Conservation (phyloP, 2,888 invertebrate genomes). For the Silvanus unidentatus region DNA sequence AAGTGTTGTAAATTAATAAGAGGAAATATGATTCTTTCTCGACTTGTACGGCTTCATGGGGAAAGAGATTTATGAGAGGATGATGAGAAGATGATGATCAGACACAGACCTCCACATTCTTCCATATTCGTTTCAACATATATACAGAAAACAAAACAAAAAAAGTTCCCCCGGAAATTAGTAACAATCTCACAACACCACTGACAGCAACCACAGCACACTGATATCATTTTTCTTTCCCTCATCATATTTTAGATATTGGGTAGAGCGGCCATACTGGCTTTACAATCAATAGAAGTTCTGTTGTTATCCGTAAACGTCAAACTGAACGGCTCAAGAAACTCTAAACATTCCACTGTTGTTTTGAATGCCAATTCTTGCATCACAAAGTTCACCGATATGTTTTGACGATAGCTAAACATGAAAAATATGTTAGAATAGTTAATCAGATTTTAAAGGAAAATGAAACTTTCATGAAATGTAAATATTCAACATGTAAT, state of each 20-base stretch:
- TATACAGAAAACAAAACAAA: too few relatives aligned
- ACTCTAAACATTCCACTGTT: constrained; percentile 77
- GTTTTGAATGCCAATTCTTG: constrained; percentile 85
- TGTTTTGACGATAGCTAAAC: constrained; percentile 87
- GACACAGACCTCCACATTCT: too few relatives aligned
- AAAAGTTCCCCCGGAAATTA: too few relatives aligned
- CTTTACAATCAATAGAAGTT: constrained; percentile 86
- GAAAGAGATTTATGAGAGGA: too few relatives aligned
- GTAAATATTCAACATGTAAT: constrained; percentile 20
- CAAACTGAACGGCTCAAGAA: constrained; percentile 78
- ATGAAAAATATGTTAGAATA: constrained; percentile 33
- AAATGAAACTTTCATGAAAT: constrained; percentile 13
- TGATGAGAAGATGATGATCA: too few relatives aligned
- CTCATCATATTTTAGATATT: constrained; percentile 32
- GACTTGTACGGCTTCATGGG: too few relatives aligned
- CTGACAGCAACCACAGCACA: too few relatives aligned
- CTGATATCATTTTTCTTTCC: too few relatives aligned
- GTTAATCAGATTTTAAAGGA: neutral
- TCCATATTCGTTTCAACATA: too few relatives aligned
- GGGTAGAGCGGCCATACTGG: constrained; percentile 57
- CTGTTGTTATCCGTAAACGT: constrained; percentile 63
- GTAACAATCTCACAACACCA: too few relatives aligned
- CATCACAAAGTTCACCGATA: constrained; percentile 80
- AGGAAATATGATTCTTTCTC: too few relatives aligned
- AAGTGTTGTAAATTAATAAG: too few relatives aligned